Evolutionary conservation across 2,888 invertebrate genomes (phyloP), one percentile per base, ranked within the genome.

Genomic region (Cantharis lateralis): DNA sequence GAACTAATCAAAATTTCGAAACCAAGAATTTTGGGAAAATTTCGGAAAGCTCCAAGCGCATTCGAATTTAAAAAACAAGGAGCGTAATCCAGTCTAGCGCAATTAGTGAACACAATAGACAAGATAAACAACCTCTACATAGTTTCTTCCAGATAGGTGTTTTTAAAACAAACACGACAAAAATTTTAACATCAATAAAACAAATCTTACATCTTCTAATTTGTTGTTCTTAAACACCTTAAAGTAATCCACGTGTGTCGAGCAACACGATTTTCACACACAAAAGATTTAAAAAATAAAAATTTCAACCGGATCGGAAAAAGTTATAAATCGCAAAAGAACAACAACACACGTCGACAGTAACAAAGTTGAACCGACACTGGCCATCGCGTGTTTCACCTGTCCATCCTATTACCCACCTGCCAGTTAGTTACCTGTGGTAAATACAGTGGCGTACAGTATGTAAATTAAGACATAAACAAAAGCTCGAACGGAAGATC

Each of bases 371-470:
- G 78, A 76, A 80, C 80, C 80, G 79, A 81, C 72, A 82, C 82
- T 82, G 81, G 82, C 82, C 79, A 81, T 83, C 79, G 76, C 78
- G 70, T 74, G 79, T 81, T 82, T 83, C 83, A 84, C 84, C 84
- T 84, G 83, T 79, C 81, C 82, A 82, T 78, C 80, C 79, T 78
- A 78, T 77, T 81, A 80, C 83, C 82, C 85, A 85, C 84, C 85
- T 85, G 85, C 84, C 84, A 81, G 81, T 80, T 48, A 48, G 48
- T 78, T 77, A 78, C 77, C 70, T 70, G 16, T 15, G 18, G 64
- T 66, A 24, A 24, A 18, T 18, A 24, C 78, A 78, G 75, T 76
- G 73, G 78, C 75, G 75, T 74, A 63, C 77, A 61, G 26, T 18
- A 66, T 66, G 16, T 66, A 66, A 66, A n/a, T 15, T 66, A 66